Conservation (phyloP, 2,888 invertebrate genomes). For the Globia sparganii region DNA sequence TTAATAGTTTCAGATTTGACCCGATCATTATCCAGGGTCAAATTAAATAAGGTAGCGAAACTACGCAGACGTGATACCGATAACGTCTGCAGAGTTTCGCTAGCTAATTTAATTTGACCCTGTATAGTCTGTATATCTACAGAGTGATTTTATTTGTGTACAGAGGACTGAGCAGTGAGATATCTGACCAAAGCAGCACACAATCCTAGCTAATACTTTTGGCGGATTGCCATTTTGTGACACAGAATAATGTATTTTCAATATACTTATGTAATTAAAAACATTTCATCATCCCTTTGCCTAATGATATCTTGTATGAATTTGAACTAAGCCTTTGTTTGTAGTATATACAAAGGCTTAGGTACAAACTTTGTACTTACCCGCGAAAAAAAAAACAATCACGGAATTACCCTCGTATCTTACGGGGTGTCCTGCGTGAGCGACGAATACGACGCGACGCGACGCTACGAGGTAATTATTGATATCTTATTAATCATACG, state of each 20-base stretch:
- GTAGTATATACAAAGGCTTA: no score
- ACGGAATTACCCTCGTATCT: background rate
- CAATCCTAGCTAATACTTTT: background rate
- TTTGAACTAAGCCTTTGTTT: background rate
- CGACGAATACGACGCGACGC: no score
- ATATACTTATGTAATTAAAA: no score
- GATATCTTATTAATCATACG: slow-evolving; percentile 15
- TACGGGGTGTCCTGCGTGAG: no score
- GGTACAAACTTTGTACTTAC: background rate
- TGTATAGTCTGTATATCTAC: no score
- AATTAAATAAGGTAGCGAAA: no score
- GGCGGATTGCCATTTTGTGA: background rate
- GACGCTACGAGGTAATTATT: slow-evolving; percentile 2
- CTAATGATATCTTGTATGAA: background rate
- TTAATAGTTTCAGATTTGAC: no score
- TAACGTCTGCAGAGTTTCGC: no score
- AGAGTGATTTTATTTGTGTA: background rate
- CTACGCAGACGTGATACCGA: no score
- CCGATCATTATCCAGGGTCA: no score
- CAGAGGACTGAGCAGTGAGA: background rate
- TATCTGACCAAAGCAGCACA: background rate
- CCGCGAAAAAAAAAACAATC: slow-evolving; percentile 2
- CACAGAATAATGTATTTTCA: no score
- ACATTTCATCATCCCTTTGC: background rate
- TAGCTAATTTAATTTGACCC: no score